Evolutionary conservation across 1,140 invertebrate genomes (phyloP).

Genomic region (Trichonephila inaurata): DNA sequence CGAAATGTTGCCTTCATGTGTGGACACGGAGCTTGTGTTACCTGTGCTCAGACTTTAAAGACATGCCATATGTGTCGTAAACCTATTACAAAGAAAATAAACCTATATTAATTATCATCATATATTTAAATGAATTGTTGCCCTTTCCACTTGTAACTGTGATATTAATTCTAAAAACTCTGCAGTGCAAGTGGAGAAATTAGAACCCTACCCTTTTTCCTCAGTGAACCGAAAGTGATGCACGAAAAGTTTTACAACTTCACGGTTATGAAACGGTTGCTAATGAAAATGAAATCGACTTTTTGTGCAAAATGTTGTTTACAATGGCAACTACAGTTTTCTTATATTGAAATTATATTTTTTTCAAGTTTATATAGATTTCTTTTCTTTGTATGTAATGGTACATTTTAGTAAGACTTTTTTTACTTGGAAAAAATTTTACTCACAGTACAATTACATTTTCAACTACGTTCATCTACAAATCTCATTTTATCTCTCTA

Average conservation of each 20-base stretch:
- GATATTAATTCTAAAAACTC: neutral
- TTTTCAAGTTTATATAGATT: constrained; percentile 10
- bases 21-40: constrained; percentile 92
- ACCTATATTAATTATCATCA: constrained; percentile 83
- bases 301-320: constrained; percentile 2
- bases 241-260: constrained; percentile 1
- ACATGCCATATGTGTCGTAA: constrained; percentile 96
- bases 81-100: constrained; percentile 93
- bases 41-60: constrained; percentile 89
- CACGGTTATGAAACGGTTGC: neutral
- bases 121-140: neutral
- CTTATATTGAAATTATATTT: neutral
- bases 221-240: neutral
- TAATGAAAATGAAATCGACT: neutral
- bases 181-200: constrained; percentile 24
- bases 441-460: constrained; percentile 19
- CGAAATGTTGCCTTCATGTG: constrained; percentile 93
- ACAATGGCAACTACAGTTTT: constrained; percentile 11
- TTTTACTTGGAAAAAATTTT: constrained; percentile 15
- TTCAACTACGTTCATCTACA: neutral
- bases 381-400: neutral
- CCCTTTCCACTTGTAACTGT: neutral
- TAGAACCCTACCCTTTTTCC: neutral
- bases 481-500: neutral
- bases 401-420: neutral